These are phyloP conservation scores for Hassar affinis DNA, from an alignment of 2,113 vertebrate genomes.

Conservation along the genomic window DNA sequence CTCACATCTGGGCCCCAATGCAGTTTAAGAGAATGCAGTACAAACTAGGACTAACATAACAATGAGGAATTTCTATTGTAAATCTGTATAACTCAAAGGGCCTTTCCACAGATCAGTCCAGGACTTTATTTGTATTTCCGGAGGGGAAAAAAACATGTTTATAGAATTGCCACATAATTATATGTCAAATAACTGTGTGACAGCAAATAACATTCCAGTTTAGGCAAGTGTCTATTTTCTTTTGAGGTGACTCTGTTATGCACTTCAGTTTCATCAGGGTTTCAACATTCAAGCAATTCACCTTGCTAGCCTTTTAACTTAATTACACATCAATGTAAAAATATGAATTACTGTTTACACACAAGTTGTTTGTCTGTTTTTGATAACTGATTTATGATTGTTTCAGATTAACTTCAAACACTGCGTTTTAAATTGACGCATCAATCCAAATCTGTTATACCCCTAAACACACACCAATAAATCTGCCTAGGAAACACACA, in stretches of 20 bases:
- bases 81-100: neutral
- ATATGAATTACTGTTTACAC: neutral
- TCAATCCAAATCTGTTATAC: neutral
- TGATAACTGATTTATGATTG: neutral
- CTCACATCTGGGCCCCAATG: neutral
- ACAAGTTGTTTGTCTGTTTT: neutral
- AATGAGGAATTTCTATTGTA: neutral
- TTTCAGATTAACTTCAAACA: neutral
- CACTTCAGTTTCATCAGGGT: neutral
- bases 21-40: neutral
- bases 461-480: neutral
- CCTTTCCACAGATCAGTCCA: neutral
- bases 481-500: neutral
- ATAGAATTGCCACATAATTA: neutral
- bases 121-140: neutral
- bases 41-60: slow-evolving; percentile 10
- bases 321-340: too few species aligned
- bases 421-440: neutral
- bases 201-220: neutral
- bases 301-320: too few species aligned
- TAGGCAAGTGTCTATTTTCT: neutral
- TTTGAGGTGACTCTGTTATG: neutral
- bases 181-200: neutral
- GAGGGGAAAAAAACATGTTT: neutral
- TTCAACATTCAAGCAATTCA: neutral